These are phyloP conservation scores for Butorides virescens DNA, from an alignment of 2,113 vertebrate species.

Conservation along the genomic window DNA sequence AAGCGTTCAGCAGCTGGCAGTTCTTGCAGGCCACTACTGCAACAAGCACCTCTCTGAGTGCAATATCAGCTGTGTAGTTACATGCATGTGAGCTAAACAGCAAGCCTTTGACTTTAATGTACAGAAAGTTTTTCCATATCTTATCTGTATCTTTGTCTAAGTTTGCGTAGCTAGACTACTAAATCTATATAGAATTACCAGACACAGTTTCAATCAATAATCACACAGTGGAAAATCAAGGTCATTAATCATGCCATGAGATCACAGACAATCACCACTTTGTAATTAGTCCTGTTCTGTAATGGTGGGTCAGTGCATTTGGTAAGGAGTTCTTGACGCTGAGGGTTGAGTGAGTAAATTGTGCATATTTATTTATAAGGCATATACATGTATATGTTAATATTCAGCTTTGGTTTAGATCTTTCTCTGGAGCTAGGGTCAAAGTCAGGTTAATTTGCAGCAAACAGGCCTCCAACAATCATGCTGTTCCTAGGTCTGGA, in stretches of 20 bases:
- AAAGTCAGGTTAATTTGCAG: background rate
- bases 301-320: background rate
- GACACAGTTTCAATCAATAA: background rate
- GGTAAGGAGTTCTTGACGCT: background rate
- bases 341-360: background rate
- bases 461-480: background rate
- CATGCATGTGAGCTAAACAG: background rate
- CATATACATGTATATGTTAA: background rate
- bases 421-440: background rate
- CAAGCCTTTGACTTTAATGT: background rate
- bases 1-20: rapidly evolving
- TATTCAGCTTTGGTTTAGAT: background rate
- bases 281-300: background rate
- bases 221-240: background rate
- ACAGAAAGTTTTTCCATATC: background rate
- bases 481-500: background rate
- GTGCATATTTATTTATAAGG: background rate
- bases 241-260: conserved; percentile 27
- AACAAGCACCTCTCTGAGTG: background rate
- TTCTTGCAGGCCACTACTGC: background rate
- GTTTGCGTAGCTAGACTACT: background rate
- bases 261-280: background rate
- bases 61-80: background rate
- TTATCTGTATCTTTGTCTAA: background rate
- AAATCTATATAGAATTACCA: background rate